phyloP scores from a whole-genome alignment of 1,140 invertebrate species.

The Lepidurus arcticus region DNA sequence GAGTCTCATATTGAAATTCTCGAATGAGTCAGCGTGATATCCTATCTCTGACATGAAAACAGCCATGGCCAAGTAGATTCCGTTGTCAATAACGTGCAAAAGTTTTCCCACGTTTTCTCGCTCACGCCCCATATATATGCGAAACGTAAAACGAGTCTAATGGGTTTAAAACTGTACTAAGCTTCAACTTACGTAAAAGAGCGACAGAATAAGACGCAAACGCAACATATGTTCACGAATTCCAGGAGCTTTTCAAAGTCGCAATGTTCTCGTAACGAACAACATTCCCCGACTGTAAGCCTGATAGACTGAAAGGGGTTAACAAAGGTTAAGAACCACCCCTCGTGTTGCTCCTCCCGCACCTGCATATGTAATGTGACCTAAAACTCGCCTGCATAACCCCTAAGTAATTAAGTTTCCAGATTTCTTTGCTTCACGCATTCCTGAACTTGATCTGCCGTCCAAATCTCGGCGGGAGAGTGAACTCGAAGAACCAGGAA shows the following conservation, averaged over 20 bases:
- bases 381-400: not conserved
- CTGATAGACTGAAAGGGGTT: not conserved
- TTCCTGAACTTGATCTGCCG: not conserved
- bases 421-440: not conserved
- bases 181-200: not conserved
- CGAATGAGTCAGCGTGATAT: not conserved
- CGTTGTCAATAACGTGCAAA: not conserved
- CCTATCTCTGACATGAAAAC: not conserved
- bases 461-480: conserved; percentile 1
- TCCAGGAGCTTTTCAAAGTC: not conserved
- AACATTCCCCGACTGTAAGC: not conserved
- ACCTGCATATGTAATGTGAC: not conserved
- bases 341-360: not conserved
- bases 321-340: not conserved
- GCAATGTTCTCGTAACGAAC: not conserved
- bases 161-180: not conserved
- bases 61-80: not conserved
- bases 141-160: not conserved
- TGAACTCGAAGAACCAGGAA: not conserved
- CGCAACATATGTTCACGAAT: not conserved
- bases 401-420: not conserved
- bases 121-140: not conserved
- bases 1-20: not conserved
- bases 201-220: not conserved
- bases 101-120: not conserved